These are phyloP conservation scores for Dendroctonus ponderosae DNA, from an alignment of 1,140 invertebrate genomes.

Conservation along the genomic window DNA sequence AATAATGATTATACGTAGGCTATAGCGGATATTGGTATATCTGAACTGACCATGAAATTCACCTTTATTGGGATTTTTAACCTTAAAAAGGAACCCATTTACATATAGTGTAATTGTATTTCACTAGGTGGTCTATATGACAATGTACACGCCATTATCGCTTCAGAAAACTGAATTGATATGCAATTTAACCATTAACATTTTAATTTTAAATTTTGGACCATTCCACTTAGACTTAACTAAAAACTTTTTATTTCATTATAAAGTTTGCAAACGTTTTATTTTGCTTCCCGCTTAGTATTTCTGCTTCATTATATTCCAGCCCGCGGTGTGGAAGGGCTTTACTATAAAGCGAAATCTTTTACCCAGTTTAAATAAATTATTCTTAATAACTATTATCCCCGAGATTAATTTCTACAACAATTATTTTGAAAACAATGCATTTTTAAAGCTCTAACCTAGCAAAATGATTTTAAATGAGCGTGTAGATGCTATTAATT, in stretches of 20 bases:
- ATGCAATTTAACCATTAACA: too few relatives aligned
- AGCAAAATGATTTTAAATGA: too few relatives aligned
- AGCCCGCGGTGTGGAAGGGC: background rate
- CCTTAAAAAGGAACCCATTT: too few relatives aligned
- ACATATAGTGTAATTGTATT: too few relatives aligned
- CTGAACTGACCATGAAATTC: background rate
- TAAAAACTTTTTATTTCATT: too few relatives aligned
- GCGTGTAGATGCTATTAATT: too few relatives aligned
- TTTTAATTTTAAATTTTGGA: too few relatives aligned
- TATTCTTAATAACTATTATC: constrained; percentile 11
- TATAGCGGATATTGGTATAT: constrained; percentile 9
- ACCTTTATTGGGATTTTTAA: background rate
- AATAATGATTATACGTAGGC: constrained; percentile 29
- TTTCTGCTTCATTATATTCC: constrained; percentile 10
- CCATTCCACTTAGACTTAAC: too few relatives aligned
- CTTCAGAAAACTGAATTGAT: too few relatives aligned
- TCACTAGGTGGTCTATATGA: too few relatives aligned
- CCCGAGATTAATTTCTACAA: constrained; percentile 4
- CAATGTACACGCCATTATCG: too few relatives aligned
- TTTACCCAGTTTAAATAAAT: constrained; percentile 9
- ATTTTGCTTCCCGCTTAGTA: background rate
- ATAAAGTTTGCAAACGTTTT: too few relatives aligned
- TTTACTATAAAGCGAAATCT: constrained; percentile 10
- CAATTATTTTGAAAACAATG: constrained; percentile 1
- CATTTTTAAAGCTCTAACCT: background rate